Percentiles rank a stretch among this genome's conserved stretches.
Evolutionary conservation across 2,888 invertebrate genomes (phyloP).

Genomic region (Rhagonycha lutea): DNA sequence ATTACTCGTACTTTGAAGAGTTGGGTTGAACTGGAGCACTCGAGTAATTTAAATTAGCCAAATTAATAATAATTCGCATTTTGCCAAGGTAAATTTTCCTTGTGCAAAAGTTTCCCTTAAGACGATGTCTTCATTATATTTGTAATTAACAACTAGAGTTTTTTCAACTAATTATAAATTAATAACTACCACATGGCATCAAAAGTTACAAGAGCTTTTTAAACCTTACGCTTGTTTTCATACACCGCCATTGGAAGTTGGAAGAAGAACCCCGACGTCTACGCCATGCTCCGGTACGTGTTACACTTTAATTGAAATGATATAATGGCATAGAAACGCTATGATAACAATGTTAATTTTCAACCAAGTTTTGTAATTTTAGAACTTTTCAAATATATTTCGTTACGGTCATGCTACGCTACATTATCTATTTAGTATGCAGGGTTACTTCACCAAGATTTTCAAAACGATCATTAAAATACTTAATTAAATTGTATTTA

Average conservation of each 20-base stretch:
- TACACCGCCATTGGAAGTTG: conserved; percentile 14
- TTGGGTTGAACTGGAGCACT: neutral
- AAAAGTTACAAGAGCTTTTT: conserved; percentile 21
- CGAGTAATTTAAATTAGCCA: conserved; percentile 34
- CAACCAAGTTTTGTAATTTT: conserved; percentile 8
- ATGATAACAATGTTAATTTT: conserved; percentile 26
- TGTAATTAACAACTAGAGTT: conserved; percentile 40
- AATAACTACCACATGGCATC: conserved; percentile 41
- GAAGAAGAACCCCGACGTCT: conserved; percentile 17
- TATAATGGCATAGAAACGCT: conserved; percentile 37
- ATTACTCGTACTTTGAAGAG: conserved; percentile 3
- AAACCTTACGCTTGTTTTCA: conserved; percentile 20
- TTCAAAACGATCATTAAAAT: neutral
- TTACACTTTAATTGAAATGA: conserved; percentile 42
- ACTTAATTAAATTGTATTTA: neutral
- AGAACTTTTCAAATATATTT: conserved; percentile 5
- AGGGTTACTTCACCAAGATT: neutral
- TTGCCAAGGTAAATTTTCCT: conserved; percentile 28
- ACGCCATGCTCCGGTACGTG: conserved; percentile 39
- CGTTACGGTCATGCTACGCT: neutral
- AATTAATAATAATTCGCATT: conserved; percentile 31
- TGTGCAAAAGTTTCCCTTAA: neutral
- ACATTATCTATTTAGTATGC: neutral
- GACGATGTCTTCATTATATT: conserved; percentile 38
- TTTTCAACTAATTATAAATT: conserved; percentile 41